These are phyloP conservation scores for Apeira syringaria DNA, from an alignment of 2,888 invertebrate species.

Conservation along the genomic window DNA sequence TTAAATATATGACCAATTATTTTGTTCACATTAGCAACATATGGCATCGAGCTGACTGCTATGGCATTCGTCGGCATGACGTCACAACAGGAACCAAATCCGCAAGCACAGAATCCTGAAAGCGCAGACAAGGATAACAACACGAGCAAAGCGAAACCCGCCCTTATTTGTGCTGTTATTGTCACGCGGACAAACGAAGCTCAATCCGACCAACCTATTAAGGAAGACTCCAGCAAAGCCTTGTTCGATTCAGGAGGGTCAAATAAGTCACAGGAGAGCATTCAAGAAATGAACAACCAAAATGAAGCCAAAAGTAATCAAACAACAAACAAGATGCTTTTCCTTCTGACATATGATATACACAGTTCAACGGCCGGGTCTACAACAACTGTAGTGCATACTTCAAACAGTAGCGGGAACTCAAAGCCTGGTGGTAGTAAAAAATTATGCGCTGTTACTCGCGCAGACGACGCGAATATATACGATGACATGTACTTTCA, in stretches of 20 bases:
- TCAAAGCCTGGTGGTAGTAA: slow-evolving; percentile 81
- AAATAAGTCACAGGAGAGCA: slow-evolving; percentile 67
- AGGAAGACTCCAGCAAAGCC: slow-evolving; percentile 69
- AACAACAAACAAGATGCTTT: slow-evolving; percentile 75
- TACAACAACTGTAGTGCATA: slow-evolving; percentile 69
- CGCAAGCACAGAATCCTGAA: slow-evolving; percentile 60
- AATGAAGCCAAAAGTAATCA: slow-evolving; percentile 86
- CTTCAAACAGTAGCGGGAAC: slow-evolving; percentile 71
- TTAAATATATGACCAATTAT: no score
- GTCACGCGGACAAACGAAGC: slow-evolving; percentile 58
- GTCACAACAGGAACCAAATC: slow-evolving; percentile 59
- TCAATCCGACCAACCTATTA: slow-evolving; percentile 59
- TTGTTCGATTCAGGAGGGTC: slow-evolving; percentile 64
- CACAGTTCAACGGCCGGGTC: slow-evolving; percentile 83
- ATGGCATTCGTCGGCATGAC: slow-evolving; percentile 75
- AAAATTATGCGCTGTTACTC: slow-evolving; percentile 68
- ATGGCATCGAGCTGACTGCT: slow-evolving; percentile 70
- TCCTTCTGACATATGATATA: slow-evolving; percentile 88
- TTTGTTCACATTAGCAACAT: slow-evolving; percentile 52
- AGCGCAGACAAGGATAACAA: slow-evolving; percentile 61
- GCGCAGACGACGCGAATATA: slow-evolving; percentile 65
- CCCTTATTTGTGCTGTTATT: slow-evolving; percentile 68
- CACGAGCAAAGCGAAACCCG: slow-evolving; percentile 61
- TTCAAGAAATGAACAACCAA: slow-evolving; percentile 91
- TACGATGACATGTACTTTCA: slow-evolving; percentile 80